These are phyloP conservation scores for Pluvianellus socialis DNA, from an alignment of 2,113 vertebrate genomes.

Conservation along the genomic window DNA sequence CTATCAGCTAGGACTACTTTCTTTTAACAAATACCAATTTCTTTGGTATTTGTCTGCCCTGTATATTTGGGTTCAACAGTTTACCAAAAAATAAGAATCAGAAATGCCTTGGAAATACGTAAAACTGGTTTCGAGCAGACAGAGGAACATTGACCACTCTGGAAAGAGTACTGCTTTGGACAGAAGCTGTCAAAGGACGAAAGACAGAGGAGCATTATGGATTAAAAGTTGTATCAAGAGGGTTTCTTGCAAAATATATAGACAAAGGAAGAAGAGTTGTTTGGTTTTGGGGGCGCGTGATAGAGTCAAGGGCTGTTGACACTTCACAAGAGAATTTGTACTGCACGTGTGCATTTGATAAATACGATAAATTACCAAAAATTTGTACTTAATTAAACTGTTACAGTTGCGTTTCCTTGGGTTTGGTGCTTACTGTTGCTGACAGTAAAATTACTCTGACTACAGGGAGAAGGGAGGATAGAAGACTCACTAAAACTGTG, in stretches of 20 bases:
- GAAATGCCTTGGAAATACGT: not conserved
- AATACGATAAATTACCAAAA: not conserved
- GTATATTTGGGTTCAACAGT: not conserved
- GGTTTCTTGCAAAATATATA: not conserved
- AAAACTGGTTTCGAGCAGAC: not conserved
- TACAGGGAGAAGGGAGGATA: not conserved
- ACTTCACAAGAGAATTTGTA: not conserved
- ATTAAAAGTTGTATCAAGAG: not conserved
- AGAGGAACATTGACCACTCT: not conserved
- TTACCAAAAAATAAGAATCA: not conserved
- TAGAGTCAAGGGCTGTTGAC: not conserved
- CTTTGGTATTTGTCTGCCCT: not conserved
- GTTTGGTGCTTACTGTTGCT: not conserved
- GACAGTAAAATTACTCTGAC: not conserved
- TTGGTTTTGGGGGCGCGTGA: not conserved
- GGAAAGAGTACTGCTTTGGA: not conserved
- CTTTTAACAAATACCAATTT: not conserved
- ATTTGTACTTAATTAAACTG: not conserved
- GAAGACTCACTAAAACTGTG: not conserved
- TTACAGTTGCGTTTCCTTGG: not conserved
- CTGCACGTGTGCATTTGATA: not conserved
- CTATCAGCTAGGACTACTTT: not conserved
- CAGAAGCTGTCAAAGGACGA: not conserved
- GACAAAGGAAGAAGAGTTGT: not conserved
- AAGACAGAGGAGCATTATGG: not conserved